Conservation (phyloP, 2,888 invertebrate species). For the Rhogogaster chlorosoma region DNA sequence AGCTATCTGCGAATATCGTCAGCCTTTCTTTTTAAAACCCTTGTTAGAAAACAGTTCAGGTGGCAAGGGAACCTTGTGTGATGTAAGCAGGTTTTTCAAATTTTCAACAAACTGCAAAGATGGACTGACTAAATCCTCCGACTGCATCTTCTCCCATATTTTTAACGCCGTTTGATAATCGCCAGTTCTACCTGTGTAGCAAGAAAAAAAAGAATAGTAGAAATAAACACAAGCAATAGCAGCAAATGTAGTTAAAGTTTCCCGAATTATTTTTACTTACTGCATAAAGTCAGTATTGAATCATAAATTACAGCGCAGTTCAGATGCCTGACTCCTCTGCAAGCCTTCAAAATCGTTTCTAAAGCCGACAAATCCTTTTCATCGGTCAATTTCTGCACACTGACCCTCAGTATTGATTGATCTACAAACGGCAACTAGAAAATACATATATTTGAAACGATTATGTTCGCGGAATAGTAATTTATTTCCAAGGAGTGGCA, state of each 20-base stretch:
- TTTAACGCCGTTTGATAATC: slow-evolving; percentile 71
- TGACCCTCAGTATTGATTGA: neutral
- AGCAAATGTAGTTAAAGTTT: slow-evolving; percentile 61
- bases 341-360: slow-evolving; percentile 55
- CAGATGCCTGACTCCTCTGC: neutral
- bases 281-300: slow-evolving; percentile 52
- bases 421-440: neutral
- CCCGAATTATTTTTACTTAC: slow-evolving; percentile 58
- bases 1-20: slow-evolving; percentile 11
- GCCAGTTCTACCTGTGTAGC: slow-evolving; percentile 71
- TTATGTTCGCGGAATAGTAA: neutral
- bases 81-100: slow-evolving; percentile 71
- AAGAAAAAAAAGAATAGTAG: slow-evolving; percentile 67
- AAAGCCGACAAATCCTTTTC: slow-evolving; percentile 22
- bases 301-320: slow-evolving; percentile 54
- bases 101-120: slow-evolving; percentile 71
- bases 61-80: slow-evolving; percentile 75
- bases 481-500: neutral
- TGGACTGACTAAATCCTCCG: slow-evolving; percentile 70
- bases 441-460: neutral
- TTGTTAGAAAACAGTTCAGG: slow-evolving; percentile 73
- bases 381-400: slow-evolving; percentile 4
- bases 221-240: slow-evolving; percentile 67
- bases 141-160: slow-evolving; percentile 73
- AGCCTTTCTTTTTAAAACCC: slow-evolving; percentile 69